Evolutionary conservation across 2,113 vertebrate genomes (phyloP).

Genomic region (Butorides virescens): DNA sequence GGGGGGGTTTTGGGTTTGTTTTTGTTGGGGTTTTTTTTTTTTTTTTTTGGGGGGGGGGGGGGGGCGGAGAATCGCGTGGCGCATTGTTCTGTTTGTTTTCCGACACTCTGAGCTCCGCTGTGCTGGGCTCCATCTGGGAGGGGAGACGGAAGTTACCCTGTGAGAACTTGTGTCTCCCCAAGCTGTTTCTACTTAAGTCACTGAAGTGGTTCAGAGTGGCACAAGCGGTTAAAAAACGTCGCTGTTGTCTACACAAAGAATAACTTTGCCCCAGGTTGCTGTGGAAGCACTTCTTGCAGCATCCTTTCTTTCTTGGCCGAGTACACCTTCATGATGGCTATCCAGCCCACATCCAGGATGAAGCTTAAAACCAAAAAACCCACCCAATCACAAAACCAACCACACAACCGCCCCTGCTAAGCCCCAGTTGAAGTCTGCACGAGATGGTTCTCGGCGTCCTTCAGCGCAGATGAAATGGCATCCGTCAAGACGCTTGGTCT

Average conservation of each 20-base stretch:
- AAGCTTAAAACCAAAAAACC: background rate
- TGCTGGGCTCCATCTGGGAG: background rate
- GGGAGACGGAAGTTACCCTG: fast-evolving
- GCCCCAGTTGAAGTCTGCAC: fast-evolving
- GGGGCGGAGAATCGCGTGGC: too few species aligned
- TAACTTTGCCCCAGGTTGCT: fast-evolving
- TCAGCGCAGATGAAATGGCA: fast-evolving
- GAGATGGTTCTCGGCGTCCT: fast-evolving
- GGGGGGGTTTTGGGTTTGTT: too few species aligned
- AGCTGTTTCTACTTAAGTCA: background rate
- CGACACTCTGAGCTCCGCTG: fast-evolving
- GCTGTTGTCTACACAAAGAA: background rate
- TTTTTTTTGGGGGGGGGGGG: too few species aligned
- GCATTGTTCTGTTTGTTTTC: too few species aligned
- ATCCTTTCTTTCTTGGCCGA: too few species aligned
- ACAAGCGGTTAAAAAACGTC: fast-evolving
- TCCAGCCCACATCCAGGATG: too few species aligned
- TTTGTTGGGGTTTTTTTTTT: too few species aligned
- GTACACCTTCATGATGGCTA: too few species aligned
- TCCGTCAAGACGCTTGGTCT: fast-evolving
- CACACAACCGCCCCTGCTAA: too few species aligned
- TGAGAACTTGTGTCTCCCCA: background rate
- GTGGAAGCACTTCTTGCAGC: too few species aligned
- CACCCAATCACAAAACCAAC: too few species aligned
- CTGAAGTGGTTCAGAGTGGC: fast-evolving